Evolutionary conservation across 2,113 vertebrate genomes (phyloP), one percentile per base, ranked within the genome.

Genomic region (Phaethon lepturus): DNA sequence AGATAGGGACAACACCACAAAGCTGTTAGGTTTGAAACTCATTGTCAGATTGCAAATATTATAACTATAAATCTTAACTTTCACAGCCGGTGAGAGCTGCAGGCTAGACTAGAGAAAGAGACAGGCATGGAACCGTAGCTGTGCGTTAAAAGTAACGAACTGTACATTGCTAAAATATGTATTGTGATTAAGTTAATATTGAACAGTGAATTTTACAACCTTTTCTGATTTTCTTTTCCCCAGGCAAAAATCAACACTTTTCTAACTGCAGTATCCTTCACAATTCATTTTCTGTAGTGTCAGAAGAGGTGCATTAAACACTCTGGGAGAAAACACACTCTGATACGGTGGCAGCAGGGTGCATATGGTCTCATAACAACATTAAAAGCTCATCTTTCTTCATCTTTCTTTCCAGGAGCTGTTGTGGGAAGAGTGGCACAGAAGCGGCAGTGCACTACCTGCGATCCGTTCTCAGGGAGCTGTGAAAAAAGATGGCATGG

Each of bases 1-100:
- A 90, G 81, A 91, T 79, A 82, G 58, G 83, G 66, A 90, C 95
- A 95, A 76, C 74, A 95, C 66, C 62, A 77, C 63, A 94, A 93
- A 93, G 74, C 89, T 95, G 89, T 90, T 93, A 85, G 91, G 66
- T 91, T 85, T 91, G 63, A 76, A 96, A 94, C 28, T 91, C 63
- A 10, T 85, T 93, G 94, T 95, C 93, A 96, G 93, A 96, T 66
- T 95, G 89, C 59, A 95, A 95, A 97, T 95, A 97, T 93, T 96
- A 88, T 93, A 0, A 0, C 59, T 47, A 94, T 97, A 94, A 95
- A 95, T 97, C 96, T 95, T 85, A 95, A 79, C 91, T 93, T 96
- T 90, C 93, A 80, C 47, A 96, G 84, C 40, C 91, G 95, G n/a
- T 0, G 0, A 97, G 62, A 93, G 93, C 93, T 96, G 58, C 84